Evolutionary conservation across 2,797 vertebrate species (phyloP).

Genomic region (Malurus splendens): DNA sequence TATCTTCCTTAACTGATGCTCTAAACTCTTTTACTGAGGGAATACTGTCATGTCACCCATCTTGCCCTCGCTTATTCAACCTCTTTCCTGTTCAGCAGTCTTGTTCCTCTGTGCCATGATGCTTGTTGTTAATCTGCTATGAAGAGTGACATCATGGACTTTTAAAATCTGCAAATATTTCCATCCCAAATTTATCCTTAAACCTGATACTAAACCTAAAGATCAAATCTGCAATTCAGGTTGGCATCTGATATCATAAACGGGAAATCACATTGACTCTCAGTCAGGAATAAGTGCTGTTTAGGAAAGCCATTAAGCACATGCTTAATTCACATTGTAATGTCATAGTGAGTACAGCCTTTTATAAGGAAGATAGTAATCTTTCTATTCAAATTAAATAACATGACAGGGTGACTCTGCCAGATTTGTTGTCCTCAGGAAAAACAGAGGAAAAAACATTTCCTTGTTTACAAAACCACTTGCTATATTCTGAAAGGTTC

Average conservation of each 20-base stretch:
- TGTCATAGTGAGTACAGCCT: background rate
- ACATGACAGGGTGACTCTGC: background rate
- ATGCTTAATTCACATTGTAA: background rate
- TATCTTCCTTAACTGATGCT: background rate
- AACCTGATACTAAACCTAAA: background rate
- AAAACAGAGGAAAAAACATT: background rate
- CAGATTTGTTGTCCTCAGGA: background rate
- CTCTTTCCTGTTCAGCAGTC: background rate
- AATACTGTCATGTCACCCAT: background rate
- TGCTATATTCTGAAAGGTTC: background rate
- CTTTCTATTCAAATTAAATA: background rate
- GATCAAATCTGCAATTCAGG: background rate
- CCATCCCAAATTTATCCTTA: background rate
- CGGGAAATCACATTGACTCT: background rate
- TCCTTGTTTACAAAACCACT: background rate
- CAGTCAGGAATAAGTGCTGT: background rate
- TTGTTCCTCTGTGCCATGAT: rapidly evolving
- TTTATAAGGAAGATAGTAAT: background rate
- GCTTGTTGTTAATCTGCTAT: background rate
- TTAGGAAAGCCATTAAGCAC: background rate
- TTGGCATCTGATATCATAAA: background rate
- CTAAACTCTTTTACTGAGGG: background rate
- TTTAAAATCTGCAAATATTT: background rate
- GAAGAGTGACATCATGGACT: background rate
- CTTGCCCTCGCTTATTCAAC: background rate